Evolutionary conservation across 2,113 vertebrate genomes (phyloP).

Genomic region (Piprites chloris): DNA sequence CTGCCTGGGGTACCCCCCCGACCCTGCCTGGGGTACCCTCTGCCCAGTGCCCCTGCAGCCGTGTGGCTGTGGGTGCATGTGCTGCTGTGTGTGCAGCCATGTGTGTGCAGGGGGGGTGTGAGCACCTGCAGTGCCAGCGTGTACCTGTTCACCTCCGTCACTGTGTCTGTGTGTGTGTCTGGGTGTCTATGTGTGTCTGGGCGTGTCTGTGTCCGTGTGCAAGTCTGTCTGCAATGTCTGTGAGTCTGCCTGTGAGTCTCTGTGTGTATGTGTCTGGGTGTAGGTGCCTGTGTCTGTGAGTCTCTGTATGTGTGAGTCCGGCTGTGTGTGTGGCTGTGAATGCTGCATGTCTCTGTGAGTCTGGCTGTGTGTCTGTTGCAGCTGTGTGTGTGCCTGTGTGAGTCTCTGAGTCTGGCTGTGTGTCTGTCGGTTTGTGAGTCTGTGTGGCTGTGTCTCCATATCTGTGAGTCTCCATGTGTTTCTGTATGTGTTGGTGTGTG

Average conservation of each 20-base stretch:
- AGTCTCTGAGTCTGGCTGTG: no score
- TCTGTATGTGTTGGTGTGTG: not conserved
- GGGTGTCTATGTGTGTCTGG: no score
- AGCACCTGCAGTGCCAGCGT: accelerated
- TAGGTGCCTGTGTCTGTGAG: no score
- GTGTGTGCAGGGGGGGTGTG: not conserved
- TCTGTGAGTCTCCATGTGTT: not conserved
- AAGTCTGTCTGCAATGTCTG: not conserved
- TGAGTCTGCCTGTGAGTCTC: not conserved
- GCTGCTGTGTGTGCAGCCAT: not conserved
- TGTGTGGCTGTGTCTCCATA: no score
- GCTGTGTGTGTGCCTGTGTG: no score
- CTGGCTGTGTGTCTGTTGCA: no score
- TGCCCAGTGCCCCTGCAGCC: not conserved
- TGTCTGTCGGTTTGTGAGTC: no score
- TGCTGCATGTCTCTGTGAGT: no score
- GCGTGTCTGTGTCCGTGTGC: no score
- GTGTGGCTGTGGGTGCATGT: accelerated
- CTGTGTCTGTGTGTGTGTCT: not conserved
- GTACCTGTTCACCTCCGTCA: not conserved
- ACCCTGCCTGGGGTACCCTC: not conserved
- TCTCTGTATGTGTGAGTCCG: not conserved
- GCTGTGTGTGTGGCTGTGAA: not conserved
- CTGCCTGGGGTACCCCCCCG: accelerated
- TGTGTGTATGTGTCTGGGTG: not conserved